phyloP scores from a whole-genome alignment of 2,888 invertebrate species.

The Tenthredo livida region DNA sequence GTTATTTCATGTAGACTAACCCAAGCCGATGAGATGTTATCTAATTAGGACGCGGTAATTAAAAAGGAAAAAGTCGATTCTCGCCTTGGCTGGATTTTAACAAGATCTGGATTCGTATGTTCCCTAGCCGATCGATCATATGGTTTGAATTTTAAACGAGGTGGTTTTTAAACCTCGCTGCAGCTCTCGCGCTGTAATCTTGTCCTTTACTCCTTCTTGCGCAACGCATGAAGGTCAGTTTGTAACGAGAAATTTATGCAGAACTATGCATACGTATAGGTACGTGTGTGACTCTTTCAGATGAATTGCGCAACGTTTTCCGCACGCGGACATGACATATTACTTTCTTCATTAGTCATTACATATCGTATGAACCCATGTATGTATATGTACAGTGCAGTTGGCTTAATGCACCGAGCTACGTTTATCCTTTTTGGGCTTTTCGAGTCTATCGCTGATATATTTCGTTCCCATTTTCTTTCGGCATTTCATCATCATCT shows the following conservation, averaged over 20 bases:
- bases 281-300: not conserved
- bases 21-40: not conserved
- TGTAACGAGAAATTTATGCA: not conserved
- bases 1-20: not conserved
- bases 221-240: slow-evolving; percentile 19
- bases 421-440: too few species aligned
- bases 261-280: not conserved
- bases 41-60: not conserved
- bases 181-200: not conserved
- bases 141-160: not conserved
- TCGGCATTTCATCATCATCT: slow-evolving; percentile 24
- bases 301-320: not conserved
- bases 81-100: not conserved
- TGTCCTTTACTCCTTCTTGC: slow-evolving; percentile 2
- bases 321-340: not conserved
- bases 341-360: not conserved
- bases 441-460: too few species aligned
- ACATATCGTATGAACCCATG: not conserved
- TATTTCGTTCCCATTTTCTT: not conserved
- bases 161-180: not conserved
- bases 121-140: slow-evolving; percentile 11
- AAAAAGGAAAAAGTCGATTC: not conserved
- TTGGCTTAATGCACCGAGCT: too few species aligned
- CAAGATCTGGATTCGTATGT: not conserved
- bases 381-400: too few species aligned